Percentiles rank a stretch among this genome's conserved stretches.
These are phyloP conservation scores for Neolamprologus devosi DNA, from an alignment of 2,113 vertebrate genomes.

Conservation along the genomic window DNA sequence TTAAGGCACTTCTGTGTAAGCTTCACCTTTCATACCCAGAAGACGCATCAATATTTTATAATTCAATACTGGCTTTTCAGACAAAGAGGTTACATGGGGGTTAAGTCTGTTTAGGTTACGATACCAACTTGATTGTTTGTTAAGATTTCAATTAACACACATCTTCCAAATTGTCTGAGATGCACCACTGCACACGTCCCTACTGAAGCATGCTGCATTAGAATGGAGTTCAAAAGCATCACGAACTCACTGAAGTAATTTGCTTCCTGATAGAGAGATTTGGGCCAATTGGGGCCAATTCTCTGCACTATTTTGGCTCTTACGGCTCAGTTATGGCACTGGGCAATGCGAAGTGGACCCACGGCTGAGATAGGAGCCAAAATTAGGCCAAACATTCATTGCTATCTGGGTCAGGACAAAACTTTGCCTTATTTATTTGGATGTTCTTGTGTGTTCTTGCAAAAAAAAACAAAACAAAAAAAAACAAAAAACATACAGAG, in stretches of 20 bases:
- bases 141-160: background rate
- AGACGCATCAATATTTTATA: rapidly evolving
- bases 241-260: background rate
- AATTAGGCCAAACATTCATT: background rate
- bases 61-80: background rate
- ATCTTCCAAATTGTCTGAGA: background rate
- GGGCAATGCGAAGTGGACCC: background rate
- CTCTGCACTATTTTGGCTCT: background rate
- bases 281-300: background rate
- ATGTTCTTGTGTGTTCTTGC: too few species aligned
- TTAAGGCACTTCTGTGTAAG: background rate
- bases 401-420: background rate
- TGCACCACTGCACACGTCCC: background rate
- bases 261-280: background rate
- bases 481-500: background rate
- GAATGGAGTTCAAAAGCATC: background rate
- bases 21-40: background rate
- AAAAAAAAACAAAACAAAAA: background rate
- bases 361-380: rapidly evolving
- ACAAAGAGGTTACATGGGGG: background rate
- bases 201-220: background rate
- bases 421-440: rapidly evolving
- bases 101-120: rapidly evolving
- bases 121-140: background rate
- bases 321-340: rapidly evolving